Evolutionary conservation across 2,888 invertebrate species (phyloP).

Genomic region (Drosophila tanythrix): DNA sequence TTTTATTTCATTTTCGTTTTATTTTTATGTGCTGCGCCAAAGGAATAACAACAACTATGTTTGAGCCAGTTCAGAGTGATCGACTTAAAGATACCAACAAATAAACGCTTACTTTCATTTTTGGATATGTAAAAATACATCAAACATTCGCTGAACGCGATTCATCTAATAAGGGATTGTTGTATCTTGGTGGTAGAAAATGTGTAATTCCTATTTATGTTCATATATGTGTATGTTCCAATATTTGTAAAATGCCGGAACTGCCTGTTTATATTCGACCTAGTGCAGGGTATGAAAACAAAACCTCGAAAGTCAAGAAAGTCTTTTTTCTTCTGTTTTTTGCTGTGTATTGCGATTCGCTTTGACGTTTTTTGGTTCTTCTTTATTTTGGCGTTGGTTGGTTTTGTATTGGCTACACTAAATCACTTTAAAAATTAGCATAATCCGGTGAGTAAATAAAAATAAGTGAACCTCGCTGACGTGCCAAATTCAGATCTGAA

Average conservation of each 20-base stretch:
- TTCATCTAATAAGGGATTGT: neutral
- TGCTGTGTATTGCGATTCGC: constrained; percentile 29
- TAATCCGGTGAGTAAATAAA: constrained; percentile 80
- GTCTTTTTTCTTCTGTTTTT: constrained; percentile 6
- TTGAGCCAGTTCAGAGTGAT: neutral
- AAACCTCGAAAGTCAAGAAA: constrained; percentile 41
- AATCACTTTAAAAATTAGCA: constrained; percentile 81
- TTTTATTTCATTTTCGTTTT: constrained; percentile 64
- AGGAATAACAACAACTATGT: constrained; percentile 13
- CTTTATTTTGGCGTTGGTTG: constrained; percentile 42
- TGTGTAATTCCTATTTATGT: neutral
- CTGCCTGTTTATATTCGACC: neutral
- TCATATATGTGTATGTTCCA: neutral
- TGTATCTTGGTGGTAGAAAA: neutral
- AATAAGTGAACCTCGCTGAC: constrained; percentile 68
- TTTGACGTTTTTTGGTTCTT: constrained; percentile 19
- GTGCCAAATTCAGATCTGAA: constrained; percentile 48
- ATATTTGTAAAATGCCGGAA: neutral
- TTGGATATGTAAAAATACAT: neutral
- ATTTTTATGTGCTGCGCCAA: constrained; percentile 59
- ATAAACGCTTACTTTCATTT: neutral
- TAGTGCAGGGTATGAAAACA: neutral
- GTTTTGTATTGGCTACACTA: constrained; percentile 70
- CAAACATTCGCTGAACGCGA: neutral
- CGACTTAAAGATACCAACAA: neutral